These are phyloP conservation scores for Protaetia brevitarsis DNA, from an alignment of 1,140 invertebrate species.

Conservation along the genomic window DNA sequence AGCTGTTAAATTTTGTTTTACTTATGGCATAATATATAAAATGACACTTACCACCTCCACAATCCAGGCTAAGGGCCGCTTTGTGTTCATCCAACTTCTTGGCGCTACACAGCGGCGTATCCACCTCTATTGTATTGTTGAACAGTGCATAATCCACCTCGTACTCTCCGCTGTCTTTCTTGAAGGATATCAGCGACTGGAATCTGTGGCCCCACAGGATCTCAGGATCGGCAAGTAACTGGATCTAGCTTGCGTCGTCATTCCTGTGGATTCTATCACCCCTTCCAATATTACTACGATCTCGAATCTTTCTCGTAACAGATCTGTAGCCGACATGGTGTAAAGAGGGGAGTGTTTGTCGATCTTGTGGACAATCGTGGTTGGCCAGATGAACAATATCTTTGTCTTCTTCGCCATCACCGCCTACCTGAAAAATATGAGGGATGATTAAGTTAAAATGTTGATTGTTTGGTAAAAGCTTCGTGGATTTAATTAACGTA, in stretches of 20 bases:
- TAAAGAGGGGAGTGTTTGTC: conserved; percentile 81
- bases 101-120: conserved; percentile 74
- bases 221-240: conserved; percentile 85
- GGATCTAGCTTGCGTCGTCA: conserved; percentile 83
- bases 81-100: conserved; percentile 66
- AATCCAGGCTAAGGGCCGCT: conserved; percentile 44
- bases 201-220: conserved; percentile 90
- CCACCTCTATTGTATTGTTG: conserved; percentile 86
- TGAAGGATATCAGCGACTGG: conserved; percentile 79
- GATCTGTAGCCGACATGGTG: conserved; percentile 77
- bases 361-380: conserved; percentile 83
- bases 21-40: no score
- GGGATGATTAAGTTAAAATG: no score
- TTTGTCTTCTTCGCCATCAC: conserved; percentile 73
- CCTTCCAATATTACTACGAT: conserved; percentile 90
- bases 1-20: no score
- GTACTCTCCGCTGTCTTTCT: conserved; percentile 86
- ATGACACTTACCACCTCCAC: not conserved
- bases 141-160: conserved; percentile 90
- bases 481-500: no score
- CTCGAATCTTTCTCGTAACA: conserved; percentile 82
- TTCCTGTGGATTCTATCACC: conserved; percentile 81
- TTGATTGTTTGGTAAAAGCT: no score
- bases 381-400: conserved; percentile 91
- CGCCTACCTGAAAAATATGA: conserved; percentile 61